A percentile compares a stretch with the other conserved stretches of the same genome.
phyloP scores from a whole-genome alignment of 2,888 invertebrate species.

The Lepidocyrtinus sp. region DNA sequence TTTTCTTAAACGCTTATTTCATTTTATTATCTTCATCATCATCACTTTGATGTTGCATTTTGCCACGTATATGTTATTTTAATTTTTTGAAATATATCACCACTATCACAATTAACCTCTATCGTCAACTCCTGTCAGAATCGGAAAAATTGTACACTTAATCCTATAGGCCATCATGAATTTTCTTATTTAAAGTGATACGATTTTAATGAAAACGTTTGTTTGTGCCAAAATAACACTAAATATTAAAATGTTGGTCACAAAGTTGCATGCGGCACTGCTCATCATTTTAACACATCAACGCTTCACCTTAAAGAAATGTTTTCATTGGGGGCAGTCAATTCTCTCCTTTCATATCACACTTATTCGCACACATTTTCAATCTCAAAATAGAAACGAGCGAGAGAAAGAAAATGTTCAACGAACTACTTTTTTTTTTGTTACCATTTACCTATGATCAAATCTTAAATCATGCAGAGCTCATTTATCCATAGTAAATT shows the following conservation, averaged over 20 bases:
- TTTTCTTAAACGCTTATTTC: neutral
- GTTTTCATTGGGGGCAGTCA: neutral
- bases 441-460: neutral
- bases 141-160: neutral
- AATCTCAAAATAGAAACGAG: neutral
- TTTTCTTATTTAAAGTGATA: neutral
- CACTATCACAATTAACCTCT: neutral
- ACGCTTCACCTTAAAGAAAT: neutral
- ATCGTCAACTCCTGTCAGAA: neutral
- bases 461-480: neutral
- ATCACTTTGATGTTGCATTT: neutral
- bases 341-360: neutral
- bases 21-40: constrained; percentile 4
- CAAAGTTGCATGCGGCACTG: neutral
- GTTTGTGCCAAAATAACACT: neutral
- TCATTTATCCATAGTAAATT: neutral
- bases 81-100: neutral
- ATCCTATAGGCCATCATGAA: neutral
- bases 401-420: neutral
- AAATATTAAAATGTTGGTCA: neutral
- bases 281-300: neutral
- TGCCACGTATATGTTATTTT: neutral
- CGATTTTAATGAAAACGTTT: neutral
- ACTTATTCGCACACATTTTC: neutral
- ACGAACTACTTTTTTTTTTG: neutral